A percentile compares a stretch with the other conserved stretches of the same genome.
These are phyloP conservation scores for Myodes glareolus DNA, from an alignment of 2,113 vertebrate species.

Conservation along the genomic window DNA sequence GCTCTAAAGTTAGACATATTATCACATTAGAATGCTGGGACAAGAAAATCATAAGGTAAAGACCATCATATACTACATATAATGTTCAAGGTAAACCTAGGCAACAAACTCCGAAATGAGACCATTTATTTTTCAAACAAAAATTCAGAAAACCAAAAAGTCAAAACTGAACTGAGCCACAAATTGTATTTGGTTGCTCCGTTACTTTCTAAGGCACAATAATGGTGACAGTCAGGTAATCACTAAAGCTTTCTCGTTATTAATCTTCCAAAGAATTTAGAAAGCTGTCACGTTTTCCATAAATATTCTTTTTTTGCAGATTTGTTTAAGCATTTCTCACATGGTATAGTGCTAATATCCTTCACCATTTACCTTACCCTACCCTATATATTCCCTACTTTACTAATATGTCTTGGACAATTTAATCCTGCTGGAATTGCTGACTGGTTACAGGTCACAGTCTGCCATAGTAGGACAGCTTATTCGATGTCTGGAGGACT, in stretches of 20 bases:
- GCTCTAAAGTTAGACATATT: neutral
- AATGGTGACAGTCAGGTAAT: neutral
- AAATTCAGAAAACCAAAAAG: neutral
- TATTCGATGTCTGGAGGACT: neutral
- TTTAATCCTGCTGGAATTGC: neutral
- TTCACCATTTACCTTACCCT: neutral
- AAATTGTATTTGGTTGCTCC: neutral
- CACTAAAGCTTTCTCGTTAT: neutral
- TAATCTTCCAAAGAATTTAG: neutral
- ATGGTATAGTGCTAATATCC: neutral
- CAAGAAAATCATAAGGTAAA: neutral
- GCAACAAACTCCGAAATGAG: neutral
- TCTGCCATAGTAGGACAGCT: neutral
- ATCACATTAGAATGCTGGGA: neutral
- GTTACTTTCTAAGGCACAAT: neutral
- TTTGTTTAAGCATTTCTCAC: neutral
- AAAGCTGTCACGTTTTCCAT: neutral
- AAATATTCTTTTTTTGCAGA: neutral
- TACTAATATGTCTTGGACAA: slow-evolving; percentile 11
- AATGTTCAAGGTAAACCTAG: neutral
- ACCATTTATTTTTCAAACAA: neutral
- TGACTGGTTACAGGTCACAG: neutral
- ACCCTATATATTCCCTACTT: neutral
- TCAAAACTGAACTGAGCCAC: neutral
- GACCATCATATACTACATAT: neutral